phyloP scores from a whole-genome alignment of 2,113 vertebrate species.

The Zosterops lateralis region DNA sequence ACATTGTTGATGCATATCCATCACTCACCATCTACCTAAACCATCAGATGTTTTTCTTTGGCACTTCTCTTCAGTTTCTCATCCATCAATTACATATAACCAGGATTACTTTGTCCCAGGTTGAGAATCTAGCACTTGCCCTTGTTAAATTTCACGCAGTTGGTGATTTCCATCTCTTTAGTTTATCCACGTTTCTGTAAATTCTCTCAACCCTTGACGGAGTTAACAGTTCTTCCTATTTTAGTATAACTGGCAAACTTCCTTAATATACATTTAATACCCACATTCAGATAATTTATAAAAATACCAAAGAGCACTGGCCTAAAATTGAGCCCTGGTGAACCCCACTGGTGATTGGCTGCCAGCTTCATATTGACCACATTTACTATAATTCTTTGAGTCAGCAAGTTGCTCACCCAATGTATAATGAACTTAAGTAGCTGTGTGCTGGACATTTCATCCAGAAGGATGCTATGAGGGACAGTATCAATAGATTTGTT shows the following conservation, averaged over 20 bases:
- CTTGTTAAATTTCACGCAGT: background rate
- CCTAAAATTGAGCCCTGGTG: background rate
- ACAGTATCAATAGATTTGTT: background rate
- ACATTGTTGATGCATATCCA: rapidly evolving
- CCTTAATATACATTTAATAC: background rate
- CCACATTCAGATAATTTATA: background rate
- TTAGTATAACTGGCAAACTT: background rate
- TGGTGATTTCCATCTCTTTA: background rate
- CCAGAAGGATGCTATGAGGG: background rate
- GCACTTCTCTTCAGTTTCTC: background rate
- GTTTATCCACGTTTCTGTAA: background rate
- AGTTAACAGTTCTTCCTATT: background rate
- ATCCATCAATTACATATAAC: background rate
- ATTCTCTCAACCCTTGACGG: background rate
- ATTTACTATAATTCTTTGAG: background rate
- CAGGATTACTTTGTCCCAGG: background rate
- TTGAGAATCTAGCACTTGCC: background rate
- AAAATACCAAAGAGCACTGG: background rate
- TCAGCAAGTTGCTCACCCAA: background rate
- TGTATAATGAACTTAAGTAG: background rate
- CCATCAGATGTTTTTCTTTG: background rate
- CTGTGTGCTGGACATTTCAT: background rate
- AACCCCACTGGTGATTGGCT: background rate
- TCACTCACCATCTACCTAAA: background rate
- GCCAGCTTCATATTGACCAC: background rate